Percentiles rank a stretch among this genome's conserved stretches.
These are phyloP conservation scores for Drosophila rellima DNA, from an alignment of 2,888 invertebrate species.

Conservation along the genomic window DNA sequence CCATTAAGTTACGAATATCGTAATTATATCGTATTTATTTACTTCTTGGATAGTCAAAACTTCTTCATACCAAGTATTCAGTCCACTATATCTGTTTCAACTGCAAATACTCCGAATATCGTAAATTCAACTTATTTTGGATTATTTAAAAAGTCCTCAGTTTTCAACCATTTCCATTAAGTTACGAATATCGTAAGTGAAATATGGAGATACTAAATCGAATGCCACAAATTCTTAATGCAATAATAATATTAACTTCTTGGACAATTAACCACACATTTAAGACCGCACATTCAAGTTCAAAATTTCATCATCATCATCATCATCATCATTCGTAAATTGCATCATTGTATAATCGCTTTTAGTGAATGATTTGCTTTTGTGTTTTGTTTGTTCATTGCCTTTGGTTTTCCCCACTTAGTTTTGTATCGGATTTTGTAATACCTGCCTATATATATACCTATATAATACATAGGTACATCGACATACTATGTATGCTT, in stretches of 20 bases:
- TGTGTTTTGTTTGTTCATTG: constrained; percentile 22
- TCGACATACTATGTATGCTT: constrained; percentile 1
- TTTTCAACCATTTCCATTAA: background rate
- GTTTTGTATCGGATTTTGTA: constrained; percentile 8
- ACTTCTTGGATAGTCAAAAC: no score
- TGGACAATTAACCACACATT: no score
- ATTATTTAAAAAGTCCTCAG: no score
- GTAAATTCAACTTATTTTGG: background rate
- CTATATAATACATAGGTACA: no score
- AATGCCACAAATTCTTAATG: no score
- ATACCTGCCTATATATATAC: constrained; percentile 1
- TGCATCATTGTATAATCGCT: constrained; percentile 65
- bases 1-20: no score
- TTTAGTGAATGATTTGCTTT: constrained; percentile 74
- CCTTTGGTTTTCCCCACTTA: constrained; percentile 9
- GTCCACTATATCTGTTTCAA: no score
- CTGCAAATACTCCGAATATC: background rate
- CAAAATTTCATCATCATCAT: constrained; percentile 10
- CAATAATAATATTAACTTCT: no score
- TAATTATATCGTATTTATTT: no score
- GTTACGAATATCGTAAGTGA: background rate
- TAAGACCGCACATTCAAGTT: background rate
- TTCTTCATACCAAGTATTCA: no score
- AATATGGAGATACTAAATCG: background rate
- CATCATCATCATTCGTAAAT: constrained; percentile 25